Conservation (phyloP, 2,888 invertebrate species). For the Ectobius pallidus region DNA sequence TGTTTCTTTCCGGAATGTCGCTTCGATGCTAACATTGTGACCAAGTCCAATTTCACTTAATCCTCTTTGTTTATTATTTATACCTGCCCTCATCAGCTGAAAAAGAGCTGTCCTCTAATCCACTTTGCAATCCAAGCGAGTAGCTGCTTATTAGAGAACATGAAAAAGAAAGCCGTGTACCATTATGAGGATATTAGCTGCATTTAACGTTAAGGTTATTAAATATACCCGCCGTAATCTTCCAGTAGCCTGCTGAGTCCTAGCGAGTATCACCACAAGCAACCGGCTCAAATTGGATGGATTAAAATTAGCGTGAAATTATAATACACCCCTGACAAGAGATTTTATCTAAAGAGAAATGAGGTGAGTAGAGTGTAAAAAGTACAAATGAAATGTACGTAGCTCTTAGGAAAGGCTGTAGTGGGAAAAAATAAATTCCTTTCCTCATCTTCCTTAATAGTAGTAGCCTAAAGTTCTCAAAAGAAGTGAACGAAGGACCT, state of each 20-base stretch:
- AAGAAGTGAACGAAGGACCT: too few species aligned
- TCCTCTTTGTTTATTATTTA: slow-evolving; percentile 29
- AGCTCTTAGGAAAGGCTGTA: neutral
- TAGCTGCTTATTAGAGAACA: neutral
- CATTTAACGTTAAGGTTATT: neutral
- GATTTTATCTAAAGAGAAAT: neutral
- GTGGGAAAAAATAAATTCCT: neutral
- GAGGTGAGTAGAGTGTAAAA: neutral
- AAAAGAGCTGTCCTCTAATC: neutral
- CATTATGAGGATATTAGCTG: neutral
- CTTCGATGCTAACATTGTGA: neutral
- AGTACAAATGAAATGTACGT: neutral
- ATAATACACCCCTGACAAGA: neutral
- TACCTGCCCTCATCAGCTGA: neutral
- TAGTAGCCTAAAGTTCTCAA: too few species aligned
- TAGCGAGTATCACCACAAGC: neutral
- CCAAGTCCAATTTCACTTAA: slow-evolving; percentile 13
- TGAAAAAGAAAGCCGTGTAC: neutral
- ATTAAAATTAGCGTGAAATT: neutral
- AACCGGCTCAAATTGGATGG: neutral
- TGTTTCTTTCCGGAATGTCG: neutral
- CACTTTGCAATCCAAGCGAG: neutral
- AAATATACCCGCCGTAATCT: neutral
- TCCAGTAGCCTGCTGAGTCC: neutral
- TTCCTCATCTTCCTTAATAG: too few species aligned